Conservation (phyloP, 2,888 invertebrate genomes). For the Ptychoptera contaminata region DNA sequence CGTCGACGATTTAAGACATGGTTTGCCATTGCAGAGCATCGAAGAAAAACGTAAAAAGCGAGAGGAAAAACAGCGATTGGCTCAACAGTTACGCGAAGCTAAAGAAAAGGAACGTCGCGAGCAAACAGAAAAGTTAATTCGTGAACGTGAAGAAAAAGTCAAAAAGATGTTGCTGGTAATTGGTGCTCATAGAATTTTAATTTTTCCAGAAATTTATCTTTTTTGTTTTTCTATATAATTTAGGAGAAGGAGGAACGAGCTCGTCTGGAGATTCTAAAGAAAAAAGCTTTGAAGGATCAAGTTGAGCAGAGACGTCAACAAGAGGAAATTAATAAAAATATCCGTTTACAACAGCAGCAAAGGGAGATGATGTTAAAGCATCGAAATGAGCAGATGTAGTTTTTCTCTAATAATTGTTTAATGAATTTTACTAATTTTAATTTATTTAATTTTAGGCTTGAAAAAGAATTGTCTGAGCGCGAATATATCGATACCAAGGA, state of each 20-base stretch:
- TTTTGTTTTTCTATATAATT: not conserved
- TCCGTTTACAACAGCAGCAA: conserved; percentile 19
- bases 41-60: conserved; percentile 11
- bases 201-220: not conserved
- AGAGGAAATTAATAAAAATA: conserved; percentile 24
- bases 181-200: not conserved
- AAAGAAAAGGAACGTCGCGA: conserved; percentile 28
- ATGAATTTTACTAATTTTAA: too few species aligned
- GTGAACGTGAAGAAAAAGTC: conserved; percentile 26
- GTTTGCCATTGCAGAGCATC: conserved; percentile 13
- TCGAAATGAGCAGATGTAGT: too few species aligned
- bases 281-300: conserved; percentile 16
- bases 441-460: too few species aligned
- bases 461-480: too few species aligned
- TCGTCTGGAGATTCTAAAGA: not conserved
- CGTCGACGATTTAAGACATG: conserved; percentile 25
- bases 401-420: too few species aligned
- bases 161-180: conserved; percentile 4
- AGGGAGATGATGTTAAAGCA: conserved; percentile 6
- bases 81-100: conserved; percentile 24
- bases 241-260: conserved; percentile 1
- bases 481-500: too few species aligned
- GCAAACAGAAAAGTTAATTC: conserved; percentile 21
- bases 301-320: conserved; percentile 23
- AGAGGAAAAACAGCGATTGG: conserved; percentile 26